A percentile compares a stretch with the other conserved stretches of the same genome.
Conservation (phyloP, 2,888 invertebrate species). For the Tinea pellionella region DNA sequence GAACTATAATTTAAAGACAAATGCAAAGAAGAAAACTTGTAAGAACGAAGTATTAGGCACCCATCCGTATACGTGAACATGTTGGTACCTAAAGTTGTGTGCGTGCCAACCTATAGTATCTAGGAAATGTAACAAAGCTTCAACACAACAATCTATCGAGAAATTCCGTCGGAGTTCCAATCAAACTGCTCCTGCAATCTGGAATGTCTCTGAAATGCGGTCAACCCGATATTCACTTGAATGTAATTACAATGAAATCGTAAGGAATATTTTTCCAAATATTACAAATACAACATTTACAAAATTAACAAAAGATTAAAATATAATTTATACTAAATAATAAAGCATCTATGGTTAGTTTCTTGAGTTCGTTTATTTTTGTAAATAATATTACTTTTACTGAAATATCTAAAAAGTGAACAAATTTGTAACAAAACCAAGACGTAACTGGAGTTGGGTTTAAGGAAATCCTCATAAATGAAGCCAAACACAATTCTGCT, state of each 20-base stretch:
- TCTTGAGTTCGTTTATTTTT: too few relatives aligned
- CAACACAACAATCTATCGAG: not conserved
- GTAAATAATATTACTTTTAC: not conserved
- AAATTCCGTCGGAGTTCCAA: not conserved
- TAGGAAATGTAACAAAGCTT: not conserved
- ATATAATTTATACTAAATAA: too few relatives aligned
- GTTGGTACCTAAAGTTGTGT: too few relatives aligned
- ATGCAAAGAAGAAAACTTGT: not conserved
- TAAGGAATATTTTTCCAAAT: not conserved
- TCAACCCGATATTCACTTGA: not conserved
- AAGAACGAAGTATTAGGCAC: too few relatives aligned
- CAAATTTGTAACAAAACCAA: not conserved
- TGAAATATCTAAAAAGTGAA: not conserved
- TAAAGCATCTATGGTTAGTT: too few relatives aligned
- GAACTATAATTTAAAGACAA: too few relatives aligned
- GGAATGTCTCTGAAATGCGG: not conserved
- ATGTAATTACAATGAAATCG: not conserved
- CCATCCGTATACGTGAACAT: too few relatives aligned
- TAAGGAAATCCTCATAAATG: not conserved
- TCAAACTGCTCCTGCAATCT: not conserved
- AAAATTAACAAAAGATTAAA: too few relatives aligned
- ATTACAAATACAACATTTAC: not conserved
- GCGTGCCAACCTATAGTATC: not conserved
- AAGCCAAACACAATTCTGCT: not conserved
- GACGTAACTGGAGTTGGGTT: not conserved